Percentiles rank a stretch among this genome's conserved stretches.
Evolutionary conservation across 92 coral and sea anemone genomes (phyloP).

Genomic region (Phenganax subtilis): DNA sequence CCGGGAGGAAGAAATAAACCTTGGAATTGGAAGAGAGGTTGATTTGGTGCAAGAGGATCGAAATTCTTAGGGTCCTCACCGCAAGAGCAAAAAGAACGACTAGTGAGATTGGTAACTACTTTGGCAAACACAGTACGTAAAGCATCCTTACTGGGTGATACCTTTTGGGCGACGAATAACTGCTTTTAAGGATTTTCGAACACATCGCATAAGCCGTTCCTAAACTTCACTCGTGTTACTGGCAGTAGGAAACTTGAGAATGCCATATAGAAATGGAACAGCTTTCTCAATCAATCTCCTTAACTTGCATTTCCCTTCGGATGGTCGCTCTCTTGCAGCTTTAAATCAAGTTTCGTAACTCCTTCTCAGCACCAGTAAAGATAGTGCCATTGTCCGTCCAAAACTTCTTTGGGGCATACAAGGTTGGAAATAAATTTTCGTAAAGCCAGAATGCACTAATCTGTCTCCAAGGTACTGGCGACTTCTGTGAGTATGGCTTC

Average conservation of each 20-base stretch:
- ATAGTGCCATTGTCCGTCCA: conserved; percentile 46
- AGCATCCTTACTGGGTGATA: conserved; percentile 12
- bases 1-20: conserved; percentile 57
- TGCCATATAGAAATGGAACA: conserved; percentile 46
- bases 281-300: conserved; percentile 49
- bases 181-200: conserved; percentile 49
- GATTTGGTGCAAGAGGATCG: conserved; percentile 59
- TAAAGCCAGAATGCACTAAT: conserved; percentile 31
- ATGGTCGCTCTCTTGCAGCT: conserved; percentile 26
- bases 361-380: conserved; percentile 41
- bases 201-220: conserved; percentile 62
- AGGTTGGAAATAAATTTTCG: conserved; percentile 39
- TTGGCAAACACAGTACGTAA: conserved; percentile 25
- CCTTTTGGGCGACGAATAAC: conserved; percentile 51
- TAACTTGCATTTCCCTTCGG: conserved; percentile 37
- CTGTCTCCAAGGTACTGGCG: conserved; percentile 42
- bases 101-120: conserved; percentile 52
- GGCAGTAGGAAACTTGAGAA: conserved; percentile 57
- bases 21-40: conserved; percentile 54
- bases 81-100: conserved; percentile 53
- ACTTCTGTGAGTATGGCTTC: conserved; percentile 46
- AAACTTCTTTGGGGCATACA: conserved; percentile 28
- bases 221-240: conserved; percentile 58
- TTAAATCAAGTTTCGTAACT: conserved; percentile 13
- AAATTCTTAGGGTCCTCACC: conserved; percentile 56